Evolutionary conservation across 2,113 vertebrate genomes (phyloP), one percentile per base, ranked within the genome.

Genomic region (Scartelaos histophorus): DNA sequence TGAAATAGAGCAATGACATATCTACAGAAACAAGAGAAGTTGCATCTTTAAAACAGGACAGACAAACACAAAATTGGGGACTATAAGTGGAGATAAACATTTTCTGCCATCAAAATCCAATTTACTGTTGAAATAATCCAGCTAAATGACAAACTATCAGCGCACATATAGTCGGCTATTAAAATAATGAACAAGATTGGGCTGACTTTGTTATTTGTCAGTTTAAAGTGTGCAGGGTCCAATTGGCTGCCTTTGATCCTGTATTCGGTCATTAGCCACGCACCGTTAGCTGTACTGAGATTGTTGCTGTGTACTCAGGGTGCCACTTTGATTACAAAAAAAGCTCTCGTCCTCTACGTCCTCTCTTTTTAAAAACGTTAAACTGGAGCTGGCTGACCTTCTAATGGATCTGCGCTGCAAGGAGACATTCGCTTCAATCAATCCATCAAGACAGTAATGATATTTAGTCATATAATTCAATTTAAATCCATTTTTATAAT

Each of bases 381-480:
- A 82, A 91, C 85, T 83, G 75, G 60, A 88, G 77, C 13, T 67
- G 67, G 66, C 62, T 87, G 86, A 90, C 87, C 90, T 91, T 91
- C 88, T 0, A 61, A 85, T 75, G 71, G 61, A 81, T 83, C 72
- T 67, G 68, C 61, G 75, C 72, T 75, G 73, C 60, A 66, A 25
- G 67, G 34, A 81, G 74, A 73, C 7, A 88, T 88, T 88, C 69
- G 74, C 78, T 85, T 85, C 73, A 80, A 84, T 87, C 84, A 87
- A 86, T 83, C 38, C 38, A 43, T 43, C 77, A 81, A 71, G 60
- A 47, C 47, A 82, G 67, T 29, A 15, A 45, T 56, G n/a, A 2
- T 56, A 12, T n/a, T 22, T 10, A 13, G 21, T 56, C 6, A 19
- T 56, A 56, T 56, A 3, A 22, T 21, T 21, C 21, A 3, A 22